Base-by-base conservation (phyloP, 2,797 vertebrate species). In the Vipera latastei region DNA sequence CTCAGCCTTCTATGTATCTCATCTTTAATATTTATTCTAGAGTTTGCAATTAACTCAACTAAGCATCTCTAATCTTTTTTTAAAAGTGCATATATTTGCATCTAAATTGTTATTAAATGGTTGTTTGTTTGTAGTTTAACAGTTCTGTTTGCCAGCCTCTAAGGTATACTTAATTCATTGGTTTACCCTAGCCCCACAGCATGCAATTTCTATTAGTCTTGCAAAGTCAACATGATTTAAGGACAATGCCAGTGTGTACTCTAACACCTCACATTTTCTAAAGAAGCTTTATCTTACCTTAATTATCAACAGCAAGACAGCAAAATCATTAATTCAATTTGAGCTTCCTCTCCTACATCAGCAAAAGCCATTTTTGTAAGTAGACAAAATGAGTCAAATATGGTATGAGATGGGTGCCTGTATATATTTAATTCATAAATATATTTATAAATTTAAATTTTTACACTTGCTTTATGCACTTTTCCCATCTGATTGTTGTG, bases 41-140 rank as follows among this genome's bases (percentile, higher is more conserved):
- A 38, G 13, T n/a, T n/a, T 32, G 28, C n/a, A 38, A 32, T 56
- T 88, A 88, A n/a, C 48, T 86, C 83, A 86, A 28, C 55, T 57
- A 18, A 57, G 53, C 32, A 20, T 14, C 7, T 5, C 61, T n/a
- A 73, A 14, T 65, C 51, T 51, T 56, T 60, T 78, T 57, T 63
- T 5, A 6, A 38, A 61, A 55, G 18, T 65, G n/a, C 14, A 38
- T 44, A 25, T 6, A 25, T n/a, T 38, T 11, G 86, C 53, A 48
- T 78, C 90, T 88, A 55, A 78, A 93, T 91, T 93, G 89, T 90
- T 56, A 86, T 83, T 88, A 88, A 93, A 93, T 90, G 26, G 56
- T 57, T 83, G 32, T 73, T 38, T 63, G 26, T 63, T 90, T 88
- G 85, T 90, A 44, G 63, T 83, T 91, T 60, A 91, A 91, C 88